phyloP scores from a whole-genome alignment of 2,797 vertebrate genomes.

The Picus viridis region DNA sequence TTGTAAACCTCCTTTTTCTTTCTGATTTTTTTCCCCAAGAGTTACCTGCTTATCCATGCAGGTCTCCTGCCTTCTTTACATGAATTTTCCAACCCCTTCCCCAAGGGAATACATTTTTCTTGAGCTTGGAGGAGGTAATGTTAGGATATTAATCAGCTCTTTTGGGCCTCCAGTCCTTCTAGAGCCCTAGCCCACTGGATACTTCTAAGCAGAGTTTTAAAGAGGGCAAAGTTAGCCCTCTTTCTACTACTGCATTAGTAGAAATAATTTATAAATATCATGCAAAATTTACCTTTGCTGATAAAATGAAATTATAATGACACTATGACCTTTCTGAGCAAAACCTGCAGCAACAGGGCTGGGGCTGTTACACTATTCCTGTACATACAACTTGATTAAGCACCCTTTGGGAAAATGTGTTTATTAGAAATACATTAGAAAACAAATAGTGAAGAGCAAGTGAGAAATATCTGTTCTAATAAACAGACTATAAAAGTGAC shows the following conservation, averaged over 20 bases:
- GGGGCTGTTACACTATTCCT: background rate
- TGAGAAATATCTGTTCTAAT: background rate
- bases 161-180: too few relatives aligned
- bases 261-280: background rate
- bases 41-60: too few relatives aligned
- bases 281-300: background rate
- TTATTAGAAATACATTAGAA: background rate
- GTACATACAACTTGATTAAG: background rate
- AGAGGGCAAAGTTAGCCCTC: too few relatives aligned
- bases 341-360: background rate
- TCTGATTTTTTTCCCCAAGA: too few relatives aligned
- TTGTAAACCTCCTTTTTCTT: too few relatives aligned
- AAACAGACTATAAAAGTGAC: background rate
- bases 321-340: background rate
- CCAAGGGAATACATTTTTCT: too few relatives aligned
- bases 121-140: too few relatives aligned
- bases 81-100: too few relatives aligned
- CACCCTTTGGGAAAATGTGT: background rate
- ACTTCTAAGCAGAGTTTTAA: too few relatives aligned
- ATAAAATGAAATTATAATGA: background rate
- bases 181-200: too few relatives aligned
- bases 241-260: background rate
- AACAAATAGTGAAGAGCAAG: background rate
- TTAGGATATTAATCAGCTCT: too few relatives aligned
- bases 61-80: too few relatives aligned